A percentile compares a stretch with the other conserved stretches of the same genome.
Conservation (phyloP, 2,888 invertebrate genomes). For the Pycnomerus fuliginosus region DNA sequence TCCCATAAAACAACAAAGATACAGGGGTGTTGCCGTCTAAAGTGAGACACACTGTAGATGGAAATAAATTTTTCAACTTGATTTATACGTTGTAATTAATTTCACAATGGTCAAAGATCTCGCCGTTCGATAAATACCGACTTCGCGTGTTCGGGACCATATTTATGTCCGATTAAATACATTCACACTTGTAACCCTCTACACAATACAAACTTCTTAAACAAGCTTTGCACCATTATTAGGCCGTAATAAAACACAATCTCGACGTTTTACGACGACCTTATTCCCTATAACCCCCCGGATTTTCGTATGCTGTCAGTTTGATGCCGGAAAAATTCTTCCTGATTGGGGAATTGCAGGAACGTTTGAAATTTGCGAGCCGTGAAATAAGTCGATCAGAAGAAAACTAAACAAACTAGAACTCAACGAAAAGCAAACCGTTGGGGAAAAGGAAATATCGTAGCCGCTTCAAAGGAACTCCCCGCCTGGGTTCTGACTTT, state of each 20-base stretch:
- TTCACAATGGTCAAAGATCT: conserved; percentile 22
- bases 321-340: no score
- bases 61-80: conserved; percentile 29
- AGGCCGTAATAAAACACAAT: no score
- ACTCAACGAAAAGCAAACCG: conserved; percentile 29
- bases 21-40: no score
- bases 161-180: conserved; percentile 20
- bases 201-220: background rate
- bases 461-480: no score
- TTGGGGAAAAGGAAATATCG: conserved; percentile 34
- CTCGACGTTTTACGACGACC: no score
- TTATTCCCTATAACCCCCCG: no score
- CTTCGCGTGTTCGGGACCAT: conserved; percentile 15
- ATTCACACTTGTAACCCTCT: conserved; percentile 17
- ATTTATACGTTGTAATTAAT: conserved; percentile 31
- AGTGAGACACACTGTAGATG: no score
- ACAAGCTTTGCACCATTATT: no score
- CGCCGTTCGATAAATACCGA: conserved; percentile 13
- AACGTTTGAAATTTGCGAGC: conserved; percentile 47
- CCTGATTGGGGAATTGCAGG: conserved; percentile 25
- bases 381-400: conserved; percentile 52
- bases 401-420: conserved; percentile 42
- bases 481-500: no score
- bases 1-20: no score
- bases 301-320: no score